Conservation (phyloP, 2,888 invertebrate genomes). For the Brassicogethes aeneus region DNA sequence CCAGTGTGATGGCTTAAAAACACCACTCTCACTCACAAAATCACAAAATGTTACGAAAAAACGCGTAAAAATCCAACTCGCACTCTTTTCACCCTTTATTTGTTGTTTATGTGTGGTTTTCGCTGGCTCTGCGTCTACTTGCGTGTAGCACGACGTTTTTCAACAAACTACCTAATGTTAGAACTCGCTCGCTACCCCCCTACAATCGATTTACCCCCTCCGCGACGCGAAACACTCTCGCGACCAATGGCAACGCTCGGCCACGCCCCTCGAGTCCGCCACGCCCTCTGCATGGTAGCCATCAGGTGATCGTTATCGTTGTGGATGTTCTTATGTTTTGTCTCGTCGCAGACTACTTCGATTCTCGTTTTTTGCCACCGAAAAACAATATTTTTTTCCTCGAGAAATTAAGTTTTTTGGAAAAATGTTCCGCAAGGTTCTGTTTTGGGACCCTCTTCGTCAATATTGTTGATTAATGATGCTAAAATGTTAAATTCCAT, state of each 20-base stretch:
- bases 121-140: no score
- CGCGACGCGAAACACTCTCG: conserved; percentile 14
- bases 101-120: no score
- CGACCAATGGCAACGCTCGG: conserved; percentile 26
- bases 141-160: conserved; percentile 20
- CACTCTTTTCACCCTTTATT: conserved; percentile 1
- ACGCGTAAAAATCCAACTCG: no score
- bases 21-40: conserved; percentile 14
- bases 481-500: no score
- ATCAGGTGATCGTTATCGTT: conserved; percentile 41
- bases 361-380: no score
- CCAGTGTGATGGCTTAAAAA: conserved; percentile 33
- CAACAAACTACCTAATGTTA: conserved; percentile 26
- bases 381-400: no score
- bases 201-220: conserved; percentile 35
- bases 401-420: no score
- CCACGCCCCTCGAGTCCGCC: conserved; percentile 31
- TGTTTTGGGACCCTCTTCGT: no score
- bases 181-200: conserved; percentile 28
- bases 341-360: conserved; percentile 17
- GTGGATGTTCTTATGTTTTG: conserved; percentile 22
- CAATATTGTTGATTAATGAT: no score
- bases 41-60: conserved; percentile 2
- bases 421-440: no score
- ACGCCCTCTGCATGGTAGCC: conserved; percentile 40